These are phyloP conservation scores for Pseudotriccus pelzelni DNA, from an alignment of 2,797 vertebrate genomes.

Conservation along the genomic window DNA sequence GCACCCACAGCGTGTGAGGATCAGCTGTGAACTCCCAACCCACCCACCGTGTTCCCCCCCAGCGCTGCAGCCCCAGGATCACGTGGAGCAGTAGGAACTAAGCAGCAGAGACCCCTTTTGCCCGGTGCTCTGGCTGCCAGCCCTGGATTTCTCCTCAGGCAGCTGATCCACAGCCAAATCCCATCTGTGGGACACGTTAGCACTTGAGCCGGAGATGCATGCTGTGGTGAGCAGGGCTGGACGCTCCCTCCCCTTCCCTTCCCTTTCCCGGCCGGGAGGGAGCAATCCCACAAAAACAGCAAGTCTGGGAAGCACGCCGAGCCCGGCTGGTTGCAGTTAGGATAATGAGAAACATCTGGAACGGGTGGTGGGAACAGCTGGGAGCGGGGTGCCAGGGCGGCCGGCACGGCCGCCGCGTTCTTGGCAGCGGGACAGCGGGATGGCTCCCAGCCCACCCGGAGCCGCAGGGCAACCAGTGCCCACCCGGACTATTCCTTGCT, in stretches of 20 bases:
- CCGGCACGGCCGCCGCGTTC: neutral
- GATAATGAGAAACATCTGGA: slow-evolving; percentile 73
- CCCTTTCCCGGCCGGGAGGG: neutral
- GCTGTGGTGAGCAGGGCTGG: neutral
- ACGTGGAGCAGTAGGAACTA: neutral
- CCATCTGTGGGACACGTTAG: slow-evolving; percentile 66
- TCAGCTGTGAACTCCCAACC: neutral
- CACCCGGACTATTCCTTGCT: neutral
- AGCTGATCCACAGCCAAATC: slow-evolving; percentile 58
- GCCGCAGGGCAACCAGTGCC: neutral
- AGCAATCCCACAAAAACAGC: neutral
- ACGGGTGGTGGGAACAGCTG: slow-evolving; percentile 67
- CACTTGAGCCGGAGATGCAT: neutral
- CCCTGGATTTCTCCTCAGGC: slow-evolving; percentile 45
- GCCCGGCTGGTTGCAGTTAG: slow-evolving; percentile 53
- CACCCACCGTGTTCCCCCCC: neutral
- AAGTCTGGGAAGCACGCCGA: slow-evolving; percentile 40
- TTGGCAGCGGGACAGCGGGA: neutral
- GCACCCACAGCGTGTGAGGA: neutral
- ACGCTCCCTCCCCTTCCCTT: neutral
- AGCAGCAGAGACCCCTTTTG: neutral
- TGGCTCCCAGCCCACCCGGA: neutral
- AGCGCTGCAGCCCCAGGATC: neutral
- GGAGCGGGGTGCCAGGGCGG: slow-evolving; percentile 3
- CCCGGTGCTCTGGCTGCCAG: neutral